Base-by-base conservation (phyloP, 1,140 invertebrate species). In the Drosophila pandora region DNA sequence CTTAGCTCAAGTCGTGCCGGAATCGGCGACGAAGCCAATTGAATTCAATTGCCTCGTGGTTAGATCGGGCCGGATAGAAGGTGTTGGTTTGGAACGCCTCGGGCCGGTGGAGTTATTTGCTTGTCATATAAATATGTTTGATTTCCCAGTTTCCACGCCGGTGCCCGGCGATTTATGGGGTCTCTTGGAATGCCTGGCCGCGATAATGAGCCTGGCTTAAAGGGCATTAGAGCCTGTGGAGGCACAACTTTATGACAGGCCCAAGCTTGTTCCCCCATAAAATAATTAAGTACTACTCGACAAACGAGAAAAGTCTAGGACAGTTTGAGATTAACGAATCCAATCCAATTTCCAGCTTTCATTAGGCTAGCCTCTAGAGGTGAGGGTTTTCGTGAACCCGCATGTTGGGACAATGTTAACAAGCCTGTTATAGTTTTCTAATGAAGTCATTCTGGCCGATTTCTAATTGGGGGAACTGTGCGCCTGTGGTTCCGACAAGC, bases 391-490 rank as follows among this genome's bases (percentile, higher is more conserved):
- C 23, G 64, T 28, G 49, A 74, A 61, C 77, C 79, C 79, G 69
- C 69, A 74, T 78, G 72, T 69, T 39, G 52, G 47, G 78, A 87
- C 56, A 75, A 84, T 67, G 65, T 85, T 85, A 85, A 85, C 82
- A 85, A 82, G 82, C 69, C 61, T 87, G 82, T 85, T 85, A 85
- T 85, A 87, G 82, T 85, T 85, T 85, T 87, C 82, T 85, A 85
- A 85, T 85, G 82, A 85, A 85, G 82, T 87, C 82, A 87, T 85
- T 85, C 75, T 52, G 64, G 69, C 23, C 71, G 56, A 68, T 75
- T 85, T 87, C 82, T 87, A 85, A 87, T 85, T 87, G 77, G 82
- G 61, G 73, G 43, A 76, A 48, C 68, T 23, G 13, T 8, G 45
- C 25, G 55, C 32, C 62, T 37, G 57, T 8, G 77, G 72, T 49